A percentile compares a stretch with the other conserved stretches of the same genome.
Evolutionary conservation across 2,797 vertebrate genomes (phyloP).

Genomic region (Sternotherus odoratus): DNA sequence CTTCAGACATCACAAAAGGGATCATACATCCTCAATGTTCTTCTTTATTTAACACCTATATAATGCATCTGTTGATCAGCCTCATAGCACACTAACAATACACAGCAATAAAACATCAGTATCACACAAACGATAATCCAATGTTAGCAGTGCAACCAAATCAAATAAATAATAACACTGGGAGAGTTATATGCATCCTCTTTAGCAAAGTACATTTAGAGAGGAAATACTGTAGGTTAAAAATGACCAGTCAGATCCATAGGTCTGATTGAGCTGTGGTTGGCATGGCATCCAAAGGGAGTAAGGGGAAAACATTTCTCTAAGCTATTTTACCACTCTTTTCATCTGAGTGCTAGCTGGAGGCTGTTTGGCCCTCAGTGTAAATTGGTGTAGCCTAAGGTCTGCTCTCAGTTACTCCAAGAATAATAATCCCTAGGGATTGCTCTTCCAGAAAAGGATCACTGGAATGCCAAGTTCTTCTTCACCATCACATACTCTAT

Average conservation of each 20-base stretch:
- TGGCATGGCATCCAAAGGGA: neutral
- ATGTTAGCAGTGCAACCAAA: neutral
- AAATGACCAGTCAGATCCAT: neutral
- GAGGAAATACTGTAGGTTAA: neutral
- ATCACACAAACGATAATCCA: neutral
- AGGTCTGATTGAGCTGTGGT: neutral
- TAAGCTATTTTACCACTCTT: neutral
- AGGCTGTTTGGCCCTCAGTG: neutral
- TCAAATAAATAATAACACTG: neutral
- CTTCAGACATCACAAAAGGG: neutral
- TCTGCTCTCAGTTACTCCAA: neutral
- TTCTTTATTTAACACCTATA: neutral
- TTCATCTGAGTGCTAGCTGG: neutral
- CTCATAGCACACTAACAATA: neutral
- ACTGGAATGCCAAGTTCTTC: neutral
- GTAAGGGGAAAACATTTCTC: neutral
- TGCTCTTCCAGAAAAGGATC: neutral
- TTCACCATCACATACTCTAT: neutral
- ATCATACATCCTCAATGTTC: neutral
- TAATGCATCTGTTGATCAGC: neutral
- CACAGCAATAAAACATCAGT: neutral
- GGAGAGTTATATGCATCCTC: neutral
- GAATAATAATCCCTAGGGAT: neutral
- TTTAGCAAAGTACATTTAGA: neutral
- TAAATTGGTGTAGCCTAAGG: neutral